Evolutionary conservation across 2,797 vertebrate species (phyloP).

Genomic region (Sardinella longiceps): DNA sequence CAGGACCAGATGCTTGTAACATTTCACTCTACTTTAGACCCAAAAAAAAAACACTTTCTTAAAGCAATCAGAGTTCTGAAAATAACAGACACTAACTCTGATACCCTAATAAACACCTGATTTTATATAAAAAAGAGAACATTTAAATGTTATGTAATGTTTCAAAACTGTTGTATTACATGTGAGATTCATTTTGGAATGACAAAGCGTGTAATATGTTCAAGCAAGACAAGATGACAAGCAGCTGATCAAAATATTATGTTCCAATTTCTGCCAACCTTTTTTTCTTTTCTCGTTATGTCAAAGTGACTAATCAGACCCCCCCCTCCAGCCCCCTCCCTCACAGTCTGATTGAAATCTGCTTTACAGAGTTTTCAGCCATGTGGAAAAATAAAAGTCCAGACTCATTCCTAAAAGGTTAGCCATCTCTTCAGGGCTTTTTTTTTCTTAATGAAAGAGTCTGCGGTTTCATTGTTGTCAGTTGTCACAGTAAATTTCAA

Average conservation of each 20-base stretch:
- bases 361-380: not conserved
- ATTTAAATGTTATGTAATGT: not conserved
- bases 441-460: not conserved
- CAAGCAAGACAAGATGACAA: too few relatives aligned
- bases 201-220: not conserved
- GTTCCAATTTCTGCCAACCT: not conserved
- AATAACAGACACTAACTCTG: not conserved
- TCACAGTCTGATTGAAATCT: conserved; percentile 8
- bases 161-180: not conserved
- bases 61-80: not conserved
- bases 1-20: not conserved
- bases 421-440: not conserved
- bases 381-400: not conserved
- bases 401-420: not conserved
- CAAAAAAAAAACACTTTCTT: not conserved
- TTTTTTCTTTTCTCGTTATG: not conserved
- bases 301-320: not conserved
- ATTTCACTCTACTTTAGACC: not conserved
- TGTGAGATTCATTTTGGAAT: not conserved
- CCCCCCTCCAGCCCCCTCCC: not conserved
- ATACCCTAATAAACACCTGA: not conserved
- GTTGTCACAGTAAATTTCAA: not conserved
- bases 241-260: not conserved
- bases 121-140: not conserved
- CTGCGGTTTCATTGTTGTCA: not conserved